Evolutionary conservation across 2,113 vertebrate species (phyloP), one percentile per base, ranked within the genome.

Genomic region (Murina feae): DNA sequence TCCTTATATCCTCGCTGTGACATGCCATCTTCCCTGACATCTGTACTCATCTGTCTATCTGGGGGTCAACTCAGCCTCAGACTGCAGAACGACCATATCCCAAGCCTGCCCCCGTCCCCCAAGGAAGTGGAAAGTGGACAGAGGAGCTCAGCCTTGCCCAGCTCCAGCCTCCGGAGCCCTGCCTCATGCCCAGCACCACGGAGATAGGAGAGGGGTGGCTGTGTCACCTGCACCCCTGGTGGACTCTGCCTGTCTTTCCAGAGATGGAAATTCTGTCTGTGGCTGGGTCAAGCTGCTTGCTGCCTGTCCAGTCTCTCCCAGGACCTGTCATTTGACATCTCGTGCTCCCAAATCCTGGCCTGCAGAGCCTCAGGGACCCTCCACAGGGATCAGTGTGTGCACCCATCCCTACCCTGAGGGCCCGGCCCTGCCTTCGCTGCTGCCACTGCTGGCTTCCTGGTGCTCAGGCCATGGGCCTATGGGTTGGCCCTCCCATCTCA

Each of bases 141-240:
- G 25, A 14, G 25, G 42, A 37, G 2, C 21, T 14, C n/a, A 13
- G 30, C 35, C 1, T 44, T 3, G 20, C 68, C 91, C 35, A 32
- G 0, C 6, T 71, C 65, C 28, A 9, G 42, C 32, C 25, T 71
- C n/a, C 12, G 2, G 4, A 0, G 0, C 23, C 42, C 60, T 32
- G 28, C 16, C 16, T 92, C 35, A 9, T 35, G 18, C 17, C 66
- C 39, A 17, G 21, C 1, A 17, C 2, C 8, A n/a, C 35, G 12
- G 53, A 9, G 4, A 39, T 13, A 12, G 3, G 21, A 49, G 76
- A 66, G 37, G 3, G 1, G 4, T 37, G 65, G 78, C 47, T 58
- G 3, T 10, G 1, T 8, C 2, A 25, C n/a, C n/a, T 25, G 42
- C 37, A 30, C 20, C 49, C 20, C 1, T 0, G 1, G 49, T 0